Evolutionary conservation across 2,797 vertebrate species (phyloP).

Genomic region (Sciurus carolinensis): DNA sequence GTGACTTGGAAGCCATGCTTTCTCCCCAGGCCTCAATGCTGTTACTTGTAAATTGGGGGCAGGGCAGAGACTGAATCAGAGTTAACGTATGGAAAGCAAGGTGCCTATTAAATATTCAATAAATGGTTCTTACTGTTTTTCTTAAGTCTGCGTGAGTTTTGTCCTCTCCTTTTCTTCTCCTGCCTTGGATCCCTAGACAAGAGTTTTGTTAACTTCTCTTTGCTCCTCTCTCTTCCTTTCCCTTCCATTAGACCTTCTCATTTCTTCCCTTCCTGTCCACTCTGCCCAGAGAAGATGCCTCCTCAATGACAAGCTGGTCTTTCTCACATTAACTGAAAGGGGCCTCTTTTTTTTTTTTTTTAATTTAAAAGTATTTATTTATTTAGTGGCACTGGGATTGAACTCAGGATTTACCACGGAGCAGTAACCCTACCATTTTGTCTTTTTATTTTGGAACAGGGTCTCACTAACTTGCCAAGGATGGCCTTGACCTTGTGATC

Average conservation of each 20-base stretch:
- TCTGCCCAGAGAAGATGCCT: background rate
- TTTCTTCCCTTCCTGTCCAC: background rate
- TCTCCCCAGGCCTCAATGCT: background rate
- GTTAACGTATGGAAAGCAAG: background rate
- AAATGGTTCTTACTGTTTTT: accelerated
- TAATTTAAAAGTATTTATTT: too few species aligned
- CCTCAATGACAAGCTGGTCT: accelerated
- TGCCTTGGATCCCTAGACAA: background rate
- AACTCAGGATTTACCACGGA: too few species aligned
- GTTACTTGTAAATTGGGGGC: background rate
- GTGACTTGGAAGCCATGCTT: background rate
- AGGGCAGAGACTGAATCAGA: background rate
- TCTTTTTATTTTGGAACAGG: too few species aligned
- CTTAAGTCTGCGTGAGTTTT: background rate
- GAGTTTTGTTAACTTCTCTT: background rate
- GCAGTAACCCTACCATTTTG: too few species aligned
- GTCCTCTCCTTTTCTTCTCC: background rate
- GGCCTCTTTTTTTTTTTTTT: too few species aligned
- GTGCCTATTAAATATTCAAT: background rate
- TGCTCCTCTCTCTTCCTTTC: background rate
- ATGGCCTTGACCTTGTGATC: too few species aligned
- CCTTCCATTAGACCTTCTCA: background rate
- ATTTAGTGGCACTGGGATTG: too few species aligned
- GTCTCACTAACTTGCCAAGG: too few species aligned
- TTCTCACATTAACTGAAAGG: background rate